Evolutionary conservation across 2,797 vertebrate species (phyloP), one percentile per base, ranked within the genome.

Genomic region (Myoxocephalus aenaeus): DNA sequence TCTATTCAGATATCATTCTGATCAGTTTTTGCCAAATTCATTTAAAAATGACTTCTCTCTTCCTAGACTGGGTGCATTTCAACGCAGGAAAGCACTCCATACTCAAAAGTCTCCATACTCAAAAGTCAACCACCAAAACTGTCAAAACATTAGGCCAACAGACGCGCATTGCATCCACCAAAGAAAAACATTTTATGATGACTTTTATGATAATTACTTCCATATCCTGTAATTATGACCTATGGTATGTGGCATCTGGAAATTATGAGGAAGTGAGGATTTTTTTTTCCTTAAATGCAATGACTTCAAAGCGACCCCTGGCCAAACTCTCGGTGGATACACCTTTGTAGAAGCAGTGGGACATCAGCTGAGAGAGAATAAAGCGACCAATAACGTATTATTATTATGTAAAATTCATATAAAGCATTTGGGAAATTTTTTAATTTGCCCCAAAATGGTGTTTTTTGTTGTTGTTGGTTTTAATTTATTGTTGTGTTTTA

Each of bases 81-180:
- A 69, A 48, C 53, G 58, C n/a, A 69, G 44, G 34, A 63, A 78
- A 59, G 65, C 48, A 22, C 67, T 80, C 62, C n/a, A n/a, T n/a
- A n/a, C n/a, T n/a, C n/a, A n/a, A n/a, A n/a, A n/a, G n/a, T n/a
- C 29, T 29, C 29, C 8, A 57, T 38, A n/a, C 17, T 71, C 48
- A 77, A 11, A 59, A 48, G 42, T 48, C 25, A 73, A 65, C 53
- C 36, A 53, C 27, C 42, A 54, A 65, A 50, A 57, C 48, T n/a
- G 20, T 46, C 1, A 46, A 74, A 70, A 65, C 27, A 66, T 10
- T 13, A 75, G 18, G 40, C n/a, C 7, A 10, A 38, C 44, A 50
- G 51, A 73, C 48, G 42, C 14, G 56, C 14, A 44, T 5, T 14
- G 40, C 48, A 50, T 63, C 34, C 57, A 79, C 22, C 54, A 57